Evolutionary conservation across 2,888 invertebrate species (phyloP).

Genomic region (Cephus sareptanus): DNA sequence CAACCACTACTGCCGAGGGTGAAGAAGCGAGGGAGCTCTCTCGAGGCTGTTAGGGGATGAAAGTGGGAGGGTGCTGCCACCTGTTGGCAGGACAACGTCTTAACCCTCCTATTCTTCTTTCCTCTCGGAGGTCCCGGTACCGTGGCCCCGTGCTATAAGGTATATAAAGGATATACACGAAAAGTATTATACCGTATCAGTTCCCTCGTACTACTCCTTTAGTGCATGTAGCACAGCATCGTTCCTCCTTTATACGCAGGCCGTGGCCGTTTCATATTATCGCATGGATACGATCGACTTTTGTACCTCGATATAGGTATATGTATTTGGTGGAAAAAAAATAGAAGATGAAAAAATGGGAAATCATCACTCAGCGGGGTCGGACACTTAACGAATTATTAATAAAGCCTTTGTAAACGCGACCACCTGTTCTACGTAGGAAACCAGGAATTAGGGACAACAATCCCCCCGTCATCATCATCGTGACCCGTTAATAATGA

Average conservation of each 20-base stretch:
- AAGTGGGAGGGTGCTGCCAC: constrained; percentile 60
- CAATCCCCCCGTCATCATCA: constrained; percentile 29
- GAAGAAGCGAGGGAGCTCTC: constrained; percentile 38
- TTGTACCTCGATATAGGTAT: not conserved
- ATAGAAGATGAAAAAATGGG: not conserved
- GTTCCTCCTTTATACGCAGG: not conserved
- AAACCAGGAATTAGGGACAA: constrained; percentile 17
- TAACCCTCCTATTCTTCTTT: constrained; percentile 51
- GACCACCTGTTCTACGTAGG: constrained; percentile 11
- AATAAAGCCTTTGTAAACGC: not conserved
- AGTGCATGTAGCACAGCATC: not conserved
- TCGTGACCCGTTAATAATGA: constrained; percentile 27
- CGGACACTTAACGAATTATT: not conserved
- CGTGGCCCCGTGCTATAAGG: not conserved
- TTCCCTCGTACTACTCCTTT: not conserved
- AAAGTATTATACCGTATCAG: not conserved
- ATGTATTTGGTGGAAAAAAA: not conserved
- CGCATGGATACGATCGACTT: not conserved
- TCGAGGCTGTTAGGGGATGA: constrained; percentile 15
- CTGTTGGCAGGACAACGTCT: constrained; percentile 65
- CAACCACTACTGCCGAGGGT: constrained; percentile 46
- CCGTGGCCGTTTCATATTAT: not conserved
- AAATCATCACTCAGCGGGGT: not conserved
- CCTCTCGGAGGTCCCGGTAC: constrained; percentile 12
- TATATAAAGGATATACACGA: not conserved